phyloP scores from a whole-genome alignment of 2,888 invertebrate species.

The Noctua pronuba region DNA sequence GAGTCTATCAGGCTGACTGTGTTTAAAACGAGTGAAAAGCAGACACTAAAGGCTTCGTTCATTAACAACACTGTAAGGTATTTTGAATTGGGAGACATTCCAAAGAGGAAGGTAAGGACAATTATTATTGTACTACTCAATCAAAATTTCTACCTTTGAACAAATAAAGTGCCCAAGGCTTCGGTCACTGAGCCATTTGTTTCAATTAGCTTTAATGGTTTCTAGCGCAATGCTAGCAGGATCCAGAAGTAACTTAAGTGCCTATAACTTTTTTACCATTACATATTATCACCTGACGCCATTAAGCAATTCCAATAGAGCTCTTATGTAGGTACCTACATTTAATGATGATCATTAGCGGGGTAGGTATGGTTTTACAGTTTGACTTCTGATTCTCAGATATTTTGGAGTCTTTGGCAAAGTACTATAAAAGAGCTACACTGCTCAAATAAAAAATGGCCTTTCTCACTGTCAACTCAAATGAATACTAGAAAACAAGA shows the following conservation, averaged over 20 bases:
- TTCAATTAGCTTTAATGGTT: not conserved
- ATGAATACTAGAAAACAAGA: slow-evolving; percentile 26
- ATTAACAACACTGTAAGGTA: slow-evolving; percentile 88
- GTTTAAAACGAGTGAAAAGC: slow-evolving; percentile 90
- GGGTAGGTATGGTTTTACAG: not conserved
- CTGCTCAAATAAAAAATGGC: slow-evolving; percentile 60
- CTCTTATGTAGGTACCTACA: too few relatives aligned
- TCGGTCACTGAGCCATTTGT: not conserved
- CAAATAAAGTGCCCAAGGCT: not conserved
- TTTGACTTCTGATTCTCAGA: slow-evolving; percentile 74
- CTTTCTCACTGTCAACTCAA: slow-evolving; percentile 45
- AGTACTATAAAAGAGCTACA: slow-evolving; percentile 85
- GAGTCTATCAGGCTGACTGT: slow-evolving; percentile 78
- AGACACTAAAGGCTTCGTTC: slow-evolving; percentile 91
- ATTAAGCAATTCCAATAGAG: not conserved
- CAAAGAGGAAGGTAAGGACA: slow-evolving; percentile 87
- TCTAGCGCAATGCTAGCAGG: not conserved
- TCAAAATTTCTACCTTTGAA: not conserved
- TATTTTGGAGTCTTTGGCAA: slow-evolving; percentile 92
- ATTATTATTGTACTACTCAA: too few relatives aligned
- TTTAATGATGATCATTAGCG: not conserved
- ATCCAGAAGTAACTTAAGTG: not conserved
- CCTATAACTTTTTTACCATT: not conserved
- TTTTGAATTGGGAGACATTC: slow-evolving; percentile 92
- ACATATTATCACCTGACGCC: not conserved